These are phyloP conservation scores for Oxygymnocypris stewartii DNA, from an alignment of 2,113 vertebrate species.

Conservation along the genomic window DNA sequence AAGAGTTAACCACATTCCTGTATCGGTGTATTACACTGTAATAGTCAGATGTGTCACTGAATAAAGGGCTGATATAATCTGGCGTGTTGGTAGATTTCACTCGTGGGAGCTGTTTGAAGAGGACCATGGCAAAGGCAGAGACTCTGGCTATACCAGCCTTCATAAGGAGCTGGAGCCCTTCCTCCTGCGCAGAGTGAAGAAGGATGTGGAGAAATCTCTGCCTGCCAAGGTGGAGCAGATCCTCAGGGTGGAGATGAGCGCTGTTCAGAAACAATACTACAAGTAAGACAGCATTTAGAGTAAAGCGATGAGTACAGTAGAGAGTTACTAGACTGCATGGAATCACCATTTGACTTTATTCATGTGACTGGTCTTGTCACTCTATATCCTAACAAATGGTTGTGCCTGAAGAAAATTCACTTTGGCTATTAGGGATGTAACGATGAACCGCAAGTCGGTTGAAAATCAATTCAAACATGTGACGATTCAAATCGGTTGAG, in stretches of 20 bases:
- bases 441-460: no score
- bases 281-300: conserved; percentile 79
- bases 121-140: conserved; percentile 95
- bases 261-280: conserved; percentile 98
- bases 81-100: conserved; percentile 81
- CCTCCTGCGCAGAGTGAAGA: conserved; percentile 93
- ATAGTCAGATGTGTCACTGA: background rate
- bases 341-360: background rate
- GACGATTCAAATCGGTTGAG: no score
- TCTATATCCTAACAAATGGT: background rate
- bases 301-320: background rate
- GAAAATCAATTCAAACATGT: no score
- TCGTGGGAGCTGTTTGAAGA: conserved; percentile 98
- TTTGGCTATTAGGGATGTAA: no score
- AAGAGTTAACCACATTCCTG: background rate
- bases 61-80: background rate
- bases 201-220: conserved; percentile 97
- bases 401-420: background rate
- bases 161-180: conserved; percentile 98
- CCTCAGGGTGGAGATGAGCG: conserved; percentile 97
- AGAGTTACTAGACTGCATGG: background rate
- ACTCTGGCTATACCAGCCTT: conserved; percentile 94
- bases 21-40: background rate
- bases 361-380: background rate
- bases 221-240: conserved; percentile 99